Base-by-base conservation (phyloP, 64 coral and sea anemone species). In the Montipora capricornis region DNA sequence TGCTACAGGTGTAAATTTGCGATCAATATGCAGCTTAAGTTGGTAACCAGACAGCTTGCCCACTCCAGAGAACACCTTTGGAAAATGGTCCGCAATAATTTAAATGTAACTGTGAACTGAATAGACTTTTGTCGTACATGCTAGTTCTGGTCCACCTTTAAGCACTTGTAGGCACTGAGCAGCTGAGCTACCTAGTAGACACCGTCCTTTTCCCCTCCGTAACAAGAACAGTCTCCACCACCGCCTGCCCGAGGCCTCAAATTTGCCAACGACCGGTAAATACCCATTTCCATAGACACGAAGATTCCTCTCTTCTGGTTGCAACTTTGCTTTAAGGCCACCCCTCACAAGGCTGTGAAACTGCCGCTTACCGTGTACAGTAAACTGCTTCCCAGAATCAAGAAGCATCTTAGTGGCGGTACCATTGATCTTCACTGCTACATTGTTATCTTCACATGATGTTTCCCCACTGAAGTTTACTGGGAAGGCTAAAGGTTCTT, bases 31-130 rank as follows among this genome's bases (percentile, higher is more conserved):
- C 47, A 84, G 37, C 37, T 37, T 37, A 55, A 84, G 79, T 62
- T 92, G 79, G 26, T 82, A 83, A 10, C 47, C 58, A 20, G 67
- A 75, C 58, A 92, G 64, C 47, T 92, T 92, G 62, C 79, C 90
- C 16, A 91, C 73, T 20, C 90, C 90, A 70, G 64, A 74, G 53
- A 57, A 57, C 53, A 57, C 6, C 53, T 57, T 57, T 6, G 6
- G 53, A 11, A 82, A 82, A 82, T 1, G 7, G 8, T 57, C 80
- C 22, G 16, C 20, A 62, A 64, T 82, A 44, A 22, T 51, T 6
- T 82, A 11, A 57, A 60, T 64, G 17, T 22, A 24, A 62, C 55
- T 29, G 57, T 20, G n/a, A 12, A 82, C 3, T 11, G 80, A 77
- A 77, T 77, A 77, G 45, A 76, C 87, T 75, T 2, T 15, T 2